Conservation (phyloP, 1,140 invertebrate species). For the Tetramorium alpestre region DNA sequence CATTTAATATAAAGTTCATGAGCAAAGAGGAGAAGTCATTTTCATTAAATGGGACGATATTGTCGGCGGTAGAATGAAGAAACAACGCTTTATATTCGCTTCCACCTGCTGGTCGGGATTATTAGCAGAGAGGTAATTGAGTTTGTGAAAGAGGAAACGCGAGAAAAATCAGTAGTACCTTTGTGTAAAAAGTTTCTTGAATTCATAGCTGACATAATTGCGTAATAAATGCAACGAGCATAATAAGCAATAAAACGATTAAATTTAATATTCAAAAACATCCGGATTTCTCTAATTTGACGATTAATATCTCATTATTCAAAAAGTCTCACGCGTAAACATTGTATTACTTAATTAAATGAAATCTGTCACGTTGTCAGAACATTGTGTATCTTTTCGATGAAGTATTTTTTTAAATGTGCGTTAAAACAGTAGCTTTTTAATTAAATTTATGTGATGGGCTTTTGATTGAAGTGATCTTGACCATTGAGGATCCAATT, state of each 20-base stretch:
- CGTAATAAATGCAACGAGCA: neutral
- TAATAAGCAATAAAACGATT: neutral
- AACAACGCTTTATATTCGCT: conserved; percentile 52
- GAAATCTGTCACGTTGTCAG: neutral
- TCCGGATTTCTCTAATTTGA: neutral
- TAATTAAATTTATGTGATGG: conserved; percentile 25
- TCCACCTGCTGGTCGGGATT: conserved; percentile 22
- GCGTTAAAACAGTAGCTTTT: neutral
- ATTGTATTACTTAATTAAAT: conserved; percentile 23
- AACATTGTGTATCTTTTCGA: neutral
- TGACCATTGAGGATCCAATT: conserved; percentile 19
- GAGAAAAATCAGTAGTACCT: conserved; percentile 23
- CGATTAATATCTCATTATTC: neutral
- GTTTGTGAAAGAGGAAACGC: conserved; percentile 32
- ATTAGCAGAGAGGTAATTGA: conserved; percentile 52
- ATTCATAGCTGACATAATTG: neutral
- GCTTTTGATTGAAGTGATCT: conserved; percentile 6
- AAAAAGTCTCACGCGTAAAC: conserved; percentile 11
- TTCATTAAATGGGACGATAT: conserved; percentile 20
- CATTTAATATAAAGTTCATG: conserved; percentile 2
- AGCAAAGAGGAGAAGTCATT: conserved; percentile 16
- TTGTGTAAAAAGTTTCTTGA: conserved; percentile 9
- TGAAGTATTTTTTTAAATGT: neutral
- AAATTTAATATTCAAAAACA: neutral
- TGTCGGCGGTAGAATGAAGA: conserved; percentile 38